A percentile compares a stretch with the other conserved stretches of the same genome.
These are phyloP conservation scores for Atrichornis clamosus DNA, from an alignment of 2,113 vertebrate species.

Conservation along the genomic window DNA sequence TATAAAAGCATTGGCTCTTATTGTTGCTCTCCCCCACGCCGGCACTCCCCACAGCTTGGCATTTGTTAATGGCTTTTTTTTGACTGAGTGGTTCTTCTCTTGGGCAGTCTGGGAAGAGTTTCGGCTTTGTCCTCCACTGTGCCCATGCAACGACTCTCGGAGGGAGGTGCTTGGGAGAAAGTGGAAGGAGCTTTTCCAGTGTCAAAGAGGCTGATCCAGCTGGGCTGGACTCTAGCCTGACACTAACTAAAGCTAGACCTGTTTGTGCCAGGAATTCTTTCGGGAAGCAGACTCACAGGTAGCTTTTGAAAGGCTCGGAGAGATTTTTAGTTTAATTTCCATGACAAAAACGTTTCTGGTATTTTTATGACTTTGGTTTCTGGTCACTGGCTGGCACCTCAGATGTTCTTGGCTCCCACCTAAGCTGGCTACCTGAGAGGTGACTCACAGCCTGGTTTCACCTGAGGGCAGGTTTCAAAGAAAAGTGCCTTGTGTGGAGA, in stretches of 20 bases:
- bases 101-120: slow-evolving; percentile 2
- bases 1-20: neutral
- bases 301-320: neutral
- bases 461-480: neutral
- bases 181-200: neutral
- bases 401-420: slow-evolving; percentile 6
- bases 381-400: neutral
- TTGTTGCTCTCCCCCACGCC: neutral
- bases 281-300: neutral
- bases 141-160: neutral
- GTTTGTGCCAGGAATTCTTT: neutral
- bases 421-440: neutral
- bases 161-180: neutral
- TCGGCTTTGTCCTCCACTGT: slow-evolving; percentile 35
- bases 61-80: slow-evolving; percentile 30
- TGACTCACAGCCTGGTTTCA: slow-evolving; percentile 17
- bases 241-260: neutral
- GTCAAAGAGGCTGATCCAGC: neutral
- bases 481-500: neutral
- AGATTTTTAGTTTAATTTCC: neutral
- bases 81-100: neutral
- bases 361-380: neutral
- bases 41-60: neutral
- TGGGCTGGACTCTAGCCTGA: neutral
- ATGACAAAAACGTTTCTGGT: neutral